Base-by-base conservation (phyloP, 2,113 vertebrate species). In the Anhinga anhinga region DNA sequence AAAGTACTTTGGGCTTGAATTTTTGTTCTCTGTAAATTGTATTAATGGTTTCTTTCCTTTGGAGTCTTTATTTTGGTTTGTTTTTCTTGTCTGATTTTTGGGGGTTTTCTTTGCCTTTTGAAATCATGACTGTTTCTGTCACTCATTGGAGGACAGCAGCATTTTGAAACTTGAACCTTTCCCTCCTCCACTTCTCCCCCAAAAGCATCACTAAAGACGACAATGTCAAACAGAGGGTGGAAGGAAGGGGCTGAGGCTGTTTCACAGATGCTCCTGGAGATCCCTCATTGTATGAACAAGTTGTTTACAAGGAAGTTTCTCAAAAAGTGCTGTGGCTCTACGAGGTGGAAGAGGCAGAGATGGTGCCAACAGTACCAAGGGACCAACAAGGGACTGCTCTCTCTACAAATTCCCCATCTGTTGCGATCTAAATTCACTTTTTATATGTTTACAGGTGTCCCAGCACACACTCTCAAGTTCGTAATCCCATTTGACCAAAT, bases 381-480 rank as follows among this genome's bases (percentile, higher is more conserved):
- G 36, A 44, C 17, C 22, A 5, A 55, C 47, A n/a, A 15, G 30
- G 9, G 3, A 30, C 0, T 0, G 0, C 13, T 49, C 14, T 21
- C 10, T 47, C 63, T 53, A 8, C 18, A 32, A 36, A 50, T 34
- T 40, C 44, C 29, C 18, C 7, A 5, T 7, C 36, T 45, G 1
- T 7, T 72, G 14, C 2, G 3, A 73, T 11, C 53, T 13, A 49
- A 42, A 38, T n/a, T 52, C 13, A 26, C 25, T 55, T 77, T 77
- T 50, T 12, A 3, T 18, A 30, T 7, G 5, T 32, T 74, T 59
- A 30, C 29, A 50, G 50, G 18, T 25, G 29, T 27, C 69, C n/a
- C 77, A 38, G 42, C 9, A 5, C 15, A 9, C 27, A 5, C 19
- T 29, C 25, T 27, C 42, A 18, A 42, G 16, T 34, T 47, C 65